Conservation (phyloP, 2,113 vertebrate species). For the Alligator mississippiensis region DNA sequence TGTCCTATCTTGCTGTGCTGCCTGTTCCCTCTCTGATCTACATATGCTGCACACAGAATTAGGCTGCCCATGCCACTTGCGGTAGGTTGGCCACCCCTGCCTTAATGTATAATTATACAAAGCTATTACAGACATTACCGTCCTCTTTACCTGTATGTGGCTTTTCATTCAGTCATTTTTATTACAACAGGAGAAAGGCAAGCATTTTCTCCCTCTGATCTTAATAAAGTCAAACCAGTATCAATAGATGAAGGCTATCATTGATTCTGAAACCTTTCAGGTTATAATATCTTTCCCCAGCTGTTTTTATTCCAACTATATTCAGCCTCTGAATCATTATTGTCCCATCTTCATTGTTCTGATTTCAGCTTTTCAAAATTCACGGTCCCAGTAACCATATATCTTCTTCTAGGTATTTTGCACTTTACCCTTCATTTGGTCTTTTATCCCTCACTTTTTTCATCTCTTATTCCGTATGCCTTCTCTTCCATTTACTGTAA, state of each 20-base stretch:
- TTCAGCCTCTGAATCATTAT: neutral
- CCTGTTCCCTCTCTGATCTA: no score
- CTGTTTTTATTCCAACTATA: neutral
- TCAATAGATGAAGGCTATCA: neutral
- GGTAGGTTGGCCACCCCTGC: neutral
- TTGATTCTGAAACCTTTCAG: slow-evolving; percentile 21
- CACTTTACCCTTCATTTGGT: neutral
- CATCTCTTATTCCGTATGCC: neutral
- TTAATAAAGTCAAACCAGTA: slow-evolving; percentile 1
- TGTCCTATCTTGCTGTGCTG: no score
- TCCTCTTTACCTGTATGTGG: neutral
- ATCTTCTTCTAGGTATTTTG: neutral
- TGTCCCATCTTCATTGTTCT: neutral
- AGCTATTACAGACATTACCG: neutral
- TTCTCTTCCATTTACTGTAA: neutral
- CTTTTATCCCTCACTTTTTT: neutral
- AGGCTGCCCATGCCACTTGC: no score
- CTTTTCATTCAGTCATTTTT: slow-evolving; percentile 18
- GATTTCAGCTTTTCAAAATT: neutral
- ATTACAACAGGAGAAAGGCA: neutral
- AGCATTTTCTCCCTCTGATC: neutral
- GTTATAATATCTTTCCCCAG: neutral
- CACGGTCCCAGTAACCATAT: neutral
- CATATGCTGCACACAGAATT: no score
- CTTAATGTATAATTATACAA: neutral